phyloP scores from a whole-genome alignment of 2,797 vertebrate species.

The Lutjanus campechanus region DNA sequence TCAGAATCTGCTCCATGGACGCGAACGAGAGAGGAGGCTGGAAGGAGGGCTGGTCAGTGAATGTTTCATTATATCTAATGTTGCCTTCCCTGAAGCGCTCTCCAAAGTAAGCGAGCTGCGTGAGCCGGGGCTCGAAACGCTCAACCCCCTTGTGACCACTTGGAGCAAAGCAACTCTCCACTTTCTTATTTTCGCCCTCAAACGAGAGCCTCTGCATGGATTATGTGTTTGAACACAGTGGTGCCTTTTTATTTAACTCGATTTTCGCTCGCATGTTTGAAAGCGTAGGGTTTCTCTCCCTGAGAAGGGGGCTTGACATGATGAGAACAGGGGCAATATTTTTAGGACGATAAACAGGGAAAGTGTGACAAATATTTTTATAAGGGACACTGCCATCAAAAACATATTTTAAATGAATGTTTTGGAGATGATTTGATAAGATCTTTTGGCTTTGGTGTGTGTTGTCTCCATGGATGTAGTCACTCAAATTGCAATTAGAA shows the following conservation, averaged over 20 bases:
- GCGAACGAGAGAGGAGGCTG: constrained; percentile 81
- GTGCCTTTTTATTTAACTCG: constrained; percentile 94
- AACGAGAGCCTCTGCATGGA: constrained; percentile 93
- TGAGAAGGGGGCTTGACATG: constrained; percentile 89
- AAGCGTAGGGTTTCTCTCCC: constrained; percentile 90
- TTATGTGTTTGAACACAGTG: constrained; percentile 96
- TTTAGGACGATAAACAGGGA: constrained; percentile 90
- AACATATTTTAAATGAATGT: constrained; percentile 62
- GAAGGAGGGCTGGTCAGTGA: constrained; percentile 90
- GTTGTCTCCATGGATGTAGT: constrained; percentile 13
- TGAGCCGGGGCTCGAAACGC: constrained; percentile 87
- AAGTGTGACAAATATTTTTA: constrained; percentile 83
- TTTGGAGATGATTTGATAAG: constrained; percentile 61
- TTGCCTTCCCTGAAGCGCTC: constrained; percentile 92
- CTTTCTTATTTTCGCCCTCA: constrained; percentile 92
- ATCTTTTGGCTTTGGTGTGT: constrained; percentile 13
- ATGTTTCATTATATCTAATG: constrained; percentile 96
- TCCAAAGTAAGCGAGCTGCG: constrained; percentile 97
- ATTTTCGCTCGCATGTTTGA: constrained; percentile 88
- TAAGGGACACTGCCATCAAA: constrained; percentile 68
- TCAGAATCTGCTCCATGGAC: constrained; percentile 73
- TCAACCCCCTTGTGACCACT: constrained; percentile 97
- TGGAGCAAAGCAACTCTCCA: constrained; percentile 96
- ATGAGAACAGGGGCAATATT: constrained; percentile 90
- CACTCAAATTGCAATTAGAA: constrained; percentile 9